phyloP scores from a whole-genome alignment of 1,140 invertebrate genomes.

The Drosophila nigrodunni region DNA sequence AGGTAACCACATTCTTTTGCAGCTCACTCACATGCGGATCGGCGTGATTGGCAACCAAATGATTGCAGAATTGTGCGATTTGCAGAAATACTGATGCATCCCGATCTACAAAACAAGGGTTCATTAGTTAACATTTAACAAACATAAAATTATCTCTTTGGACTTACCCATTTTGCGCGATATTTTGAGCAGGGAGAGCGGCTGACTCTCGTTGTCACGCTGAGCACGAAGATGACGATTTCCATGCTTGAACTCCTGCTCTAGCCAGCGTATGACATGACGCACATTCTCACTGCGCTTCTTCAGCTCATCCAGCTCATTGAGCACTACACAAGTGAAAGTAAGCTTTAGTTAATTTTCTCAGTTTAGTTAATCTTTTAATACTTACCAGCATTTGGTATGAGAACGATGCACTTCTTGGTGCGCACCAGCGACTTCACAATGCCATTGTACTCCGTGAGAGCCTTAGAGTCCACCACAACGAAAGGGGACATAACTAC shows the following conservation, averaged over 20 bases:
- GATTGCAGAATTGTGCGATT: constrained; percentile 84
- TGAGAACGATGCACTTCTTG: constrained; percentile 91
- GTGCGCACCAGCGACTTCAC: constrained; percentile 92
- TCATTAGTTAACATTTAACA: not conserved
- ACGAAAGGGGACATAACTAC: constrained; percentile 89
- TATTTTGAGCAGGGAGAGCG: constrained; percentile 91
- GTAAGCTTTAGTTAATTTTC: not conserved
- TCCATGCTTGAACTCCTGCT: constrained; percentile 92
- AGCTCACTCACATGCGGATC: constrained; percentile 78
- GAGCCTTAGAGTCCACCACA: constrained; percentile 90
- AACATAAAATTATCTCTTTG: too few species aligned
- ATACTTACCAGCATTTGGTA: constrained; percentile 91
- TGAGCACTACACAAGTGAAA: constrained; percentile 88
- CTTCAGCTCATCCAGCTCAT: constrained; percentile 93
- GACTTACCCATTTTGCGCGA: constrained; percentile 86
- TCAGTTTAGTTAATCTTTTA: not conserved
- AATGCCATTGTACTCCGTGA: constrained; percentile 89
- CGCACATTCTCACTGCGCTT: constrained; percentile 90
- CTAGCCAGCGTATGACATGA: constrained; percentile 96
- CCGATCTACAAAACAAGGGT: constrained; percentile 63
- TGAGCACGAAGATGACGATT: constrained; percentile 93
- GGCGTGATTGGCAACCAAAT: constrained; percentile 79
- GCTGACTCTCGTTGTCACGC: constrained; percentile 90
- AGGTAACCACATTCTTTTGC: constrained; percentile 80
- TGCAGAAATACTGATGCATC: constrained; percentile 80